phyloP scores from a whole-genome alignment of 2,888 invertebrate genomes.

The Pseudanteris insignis region DNA sequence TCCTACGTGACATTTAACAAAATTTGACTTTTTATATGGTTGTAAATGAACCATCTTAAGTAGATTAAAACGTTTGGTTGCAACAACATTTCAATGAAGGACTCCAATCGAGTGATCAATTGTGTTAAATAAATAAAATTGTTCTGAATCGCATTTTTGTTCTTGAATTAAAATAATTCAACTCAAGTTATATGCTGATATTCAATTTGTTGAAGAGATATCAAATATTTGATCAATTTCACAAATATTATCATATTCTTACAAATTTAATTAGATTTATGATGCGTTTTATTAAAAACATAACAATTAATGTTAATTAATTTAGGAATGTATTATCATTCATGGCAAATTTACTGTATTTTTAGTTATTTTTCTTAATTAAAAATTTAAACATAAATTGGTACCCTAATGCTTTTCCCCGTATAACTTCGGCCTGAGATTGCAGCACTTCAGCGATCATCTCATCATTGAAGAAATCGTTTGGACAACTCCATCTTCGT shows the following conservation, averaged over 20 bases:
- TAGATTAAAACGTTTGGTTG: conserved; percentile 30
- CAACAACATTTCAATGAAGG: conserved; percentile 22
- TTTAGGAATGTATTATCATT: too few species aligned
- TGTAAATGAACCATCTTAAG: conserved; percentile 1
- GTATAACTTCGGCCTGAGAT: conserved; percentile 85
- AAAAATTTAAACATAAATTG: conserved; percentile 46
- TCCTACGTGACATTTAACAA: conserved; percentile 26
- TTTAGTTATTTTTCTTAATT: too few species aligned
- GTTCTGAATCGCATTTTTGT: conserved; percentile 8
- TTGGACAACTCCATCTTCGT: conserved; percentile 81
- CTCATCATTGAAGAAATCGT: conserved; percentile 89
- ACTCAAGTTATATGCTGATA: too few species aligned
- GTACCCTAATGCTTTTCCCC: conserved; percentile 87
- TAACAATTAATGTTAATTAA: too few species aligned
- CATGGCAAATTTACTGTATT: too few species aligned
- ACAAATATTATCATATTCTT: too few species aligned
- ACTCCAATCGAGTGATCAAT: conserved; percentile 6
- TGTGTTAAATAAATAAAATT: conserved; percentile 11
- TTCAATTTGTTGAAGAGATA: too few species aligned
- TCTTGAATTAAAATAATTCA: conserved; percentile 10
- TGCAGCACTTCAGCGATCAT: conserved; percentile 87
- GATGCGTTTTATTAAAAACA: too few species aligned
- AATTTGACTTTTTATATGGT: conserved; percentile 19
- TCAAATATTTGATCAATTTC: too few species aligned
- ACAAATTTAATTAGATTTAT: too few species aligned